phyloP scores from a whole-genome alignment of 2,888 invertebrate species.

The Macaria liturata region DNA sequence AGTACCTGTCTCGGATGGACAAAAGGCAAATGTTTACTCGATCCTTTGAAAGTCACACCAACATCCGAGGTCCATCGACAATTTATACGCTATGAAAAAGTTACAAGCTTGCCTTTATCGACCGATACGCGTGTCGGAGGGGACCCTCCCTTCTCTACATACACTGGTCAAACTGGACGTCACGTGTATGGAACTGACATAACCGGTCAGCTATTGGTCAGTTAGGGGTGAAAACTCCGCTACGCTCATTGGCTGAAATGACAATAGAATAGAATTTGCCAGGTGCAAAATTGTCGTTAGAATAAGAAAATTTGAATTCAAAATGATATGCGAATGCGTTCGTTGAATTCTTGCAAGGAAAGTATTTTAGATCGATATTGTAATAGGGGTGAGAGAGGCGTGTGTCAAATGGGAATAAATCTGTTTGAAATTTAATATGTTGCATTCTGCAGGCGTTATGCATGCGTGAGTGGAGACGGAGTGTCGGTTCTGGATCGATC shows the following conservation, averaged over 20 bases:
- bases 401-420: constrained; percentile 57
- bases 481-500: constrained; percentile 41
- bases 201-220: constrained; percentile 79
- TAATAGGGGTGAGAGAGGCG: constrained; percentile 47
- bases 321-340: constrained; percentile 1
- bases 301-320: constrained; percentile 26
- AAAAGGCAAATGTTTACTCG: constrained; percentile 67
- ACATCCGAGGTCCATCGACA: constrained; percentile 76
- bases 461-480: constrained; percentile 48
- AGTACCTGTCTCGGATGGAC: constrained; percentile 67
- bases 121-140: constrained; percentile 46
- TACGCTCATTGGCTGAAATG: constrained; percentile 54
- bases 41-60: constrained; percentile 51
- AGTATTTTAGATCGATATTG: constrained; percentile 30
- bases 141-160: constrained; percentile 38
- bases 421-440: constrained; percentile 74
- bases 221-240: constrained; percentile 38
- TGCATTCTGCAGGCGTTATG: constrained; percentile 52
- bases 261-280: constrained; percentile 37
- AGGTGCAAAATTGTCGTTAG: constrained; percentile 58
- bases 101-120: constrained; percentile 40
- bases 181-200: constrained; percentile 54
- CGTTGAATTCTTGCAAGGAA: too few relatives aligned
- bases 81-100: constrained; percentile 62
- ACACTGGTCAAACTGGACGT: constrained; percentile 51